Evolutionary conservation across 1,140 invertebrate species (phyloP), one percentile per base, ranked within the genome.

Genomic region (Dinoponera quadriceps): DNA sequence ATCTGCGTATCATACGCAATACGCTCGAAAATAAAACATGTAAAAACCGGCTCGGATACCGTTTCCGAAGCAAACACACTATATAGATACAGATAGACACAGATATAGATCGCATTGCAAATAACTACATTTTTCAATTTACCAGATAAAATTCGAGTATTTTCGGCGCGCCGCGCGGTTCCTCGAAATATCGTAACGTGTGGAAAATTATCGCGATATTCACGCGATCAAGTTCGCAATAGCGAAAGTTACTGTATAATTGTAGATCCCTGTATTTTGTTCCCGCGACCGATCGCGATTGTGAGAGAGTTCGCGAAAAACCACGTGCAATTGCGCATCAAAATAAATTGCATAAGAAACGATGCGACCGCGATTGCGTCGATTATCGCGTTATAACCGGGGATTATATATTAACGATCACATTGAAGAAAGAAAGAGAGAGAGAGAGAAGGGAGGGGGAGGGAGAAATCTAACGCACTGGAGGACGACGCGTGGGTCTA

Each of bases 201-300:
- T 54, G 48, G 72, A 75, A 77, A 75, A 77, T 74, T 49, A 55
- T n/a, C 18, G 57, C 33, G 72, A 82, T 82, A 78, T 63, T 65
- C 49, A 48, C 20, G 62, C n/a, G 29, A 75, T 78, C 18, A 13
- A 25, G 49, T 22, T 38, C 33, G 65, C 51, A 1, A 3, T 5
- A 33, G 74, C 29, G n/a, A 16, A 33, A 25, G 22, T 75, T 4
- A 49, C 33, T 16, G n/a, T 48, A 54, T 29, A 75, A 57, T 75
- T 77, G 16, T 20, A 48, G 62, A 72, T 75, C 27, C 18, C 5
- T 4, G 1, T 14, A 22, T 77, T 65, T 33, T 5, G 33, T 9
- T 44, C 38, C 7, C 38, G 38, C 9, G 38, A 9, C 38, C 38
- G 7, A 44, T 44, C 11, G 38, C 38, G 7, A 44, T 44, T 44